Conservation (phyloP, 2,888 invertebrate genomes). For the Silvanus unidentatus region DNA sequence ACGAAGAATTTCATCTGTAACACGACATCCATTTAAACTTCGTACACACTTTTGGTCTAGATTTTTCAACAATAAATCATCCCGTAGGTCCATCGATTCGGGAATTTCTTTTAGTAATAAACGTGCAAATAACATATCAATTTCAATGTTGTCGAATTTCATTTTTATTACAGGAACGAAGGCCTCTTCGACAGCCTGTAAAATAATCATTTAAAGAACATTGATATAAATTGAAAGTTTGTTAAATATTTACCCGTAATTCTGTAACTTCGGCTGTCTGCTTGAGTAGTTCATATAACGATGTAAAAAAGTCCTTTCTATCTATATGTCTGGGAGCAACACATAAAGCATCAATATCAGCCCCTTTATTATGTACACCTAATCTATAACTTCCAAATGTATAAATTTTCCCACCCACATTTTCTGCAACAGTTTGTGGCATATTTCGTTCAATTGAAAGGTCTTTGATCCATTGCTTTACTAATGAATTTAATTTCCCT, state of each 20-base stretch:
- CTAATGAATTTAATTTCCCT: constrained; percentile 81
- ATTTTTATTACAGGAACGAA: constrained; percentile 99
- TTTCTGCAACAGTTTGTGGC: constrained; percentile 83
- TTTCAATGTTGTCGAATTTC: constrained; percentile 97
- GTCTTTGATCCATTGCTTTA: constrained; percentile 90
- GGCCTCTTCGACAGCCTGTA: constrained; percentile 88
- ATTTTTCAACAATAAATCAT: constrained; percentile 88
- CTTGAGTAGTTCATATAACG: constrained; percentile 87
- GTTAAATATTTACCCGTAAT: constrained; percentile 55
- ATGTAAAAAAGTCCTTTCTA: constrained; percentile 89
- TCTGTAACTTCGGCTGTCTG: constrained; percentile 80
- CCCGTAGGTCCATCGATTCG: constrained; percentile 80
- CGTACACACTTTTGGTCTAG: constrained; percentile 94
- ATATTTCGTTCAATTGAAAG: constrained; percentile 85
- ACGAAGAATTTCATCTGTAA: constrained; percentile 95
- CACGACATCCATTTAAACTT: constrained; percentile 95
- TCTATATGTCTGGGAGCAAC: constrained; percentile 96
- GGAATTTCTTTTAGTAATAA: constrained; percentile 94
- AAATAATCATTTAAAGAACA: constrained; percentile 15
- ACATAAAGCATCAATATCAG: constrained; percentile 97
- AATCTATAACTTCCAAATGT: constrained; percentile 98
- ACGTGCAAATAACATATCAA: constrained; percentile 95
- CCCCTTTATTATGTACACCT: constrained; percentile 95
- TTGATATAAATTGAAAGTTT: neutral
- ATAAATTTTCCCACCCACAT: constrained; percentile 95